Base-by-base conservation (phyloP, 2,888 invertebrate species). In the Willowsia nigromaculata region DNA sequence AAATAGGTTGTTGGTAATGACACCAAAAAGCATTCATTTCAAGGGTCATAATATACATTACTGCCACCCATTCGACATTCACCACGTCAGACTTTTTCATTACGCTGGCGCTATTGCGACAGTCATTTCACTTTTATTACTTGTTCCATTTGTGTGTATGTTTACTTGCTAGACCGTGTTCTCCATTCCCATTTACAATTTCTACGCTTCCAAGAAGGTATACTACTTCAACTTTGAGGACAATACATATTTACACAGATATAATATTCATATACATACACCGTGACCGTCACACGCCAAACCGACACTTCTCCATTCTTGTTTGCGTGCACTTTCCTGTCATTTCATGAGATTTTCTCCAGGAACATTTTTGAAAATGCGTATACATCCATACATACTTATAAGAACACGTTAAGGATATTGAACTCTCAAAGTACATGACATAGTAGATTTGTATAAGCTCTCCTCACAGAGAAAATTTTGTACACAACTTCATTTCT, bases 21-120 rank as follows among this genome's bases (percentile, higher is more conserved):
- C 83, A 84, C 53, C 50, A 71, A 68, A 84, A 53, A 65, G 50
- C 50, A 50, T 71, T 27, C 83, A 84, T 71, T 84, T 84, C 68
- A 65, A 62, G 65, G 47, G 40, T 50, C 30, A 68, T 65, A 43
- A 9, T 65, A 43, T 62, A 65, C 50, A 50, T 47, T 50, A 53
- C 53, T 13, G 30, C 83, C 50, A 71, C 30, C 50, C 80, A 37
- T 59, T 81, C 33, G 22, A 22, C 56, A 33, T 27, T 50, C 50
- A 78, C 53, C 59, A 40, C 59, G 18, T 59, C 27, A 74, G 40
- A 47, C 22, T 71, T 71, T 74, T 74, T 47, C 74, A 74, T 74
- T 74, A 74, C 18, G 13, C 74, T 30, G 27, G 27, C 6, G 43
- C 25, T 47, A 11, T 74, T 33, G 43, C 74, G 50, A 74, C 74